Conservation (phyloP, 35 echinoderm and acorn worm genomes). For the Ophioderma brevispina region DNA sequence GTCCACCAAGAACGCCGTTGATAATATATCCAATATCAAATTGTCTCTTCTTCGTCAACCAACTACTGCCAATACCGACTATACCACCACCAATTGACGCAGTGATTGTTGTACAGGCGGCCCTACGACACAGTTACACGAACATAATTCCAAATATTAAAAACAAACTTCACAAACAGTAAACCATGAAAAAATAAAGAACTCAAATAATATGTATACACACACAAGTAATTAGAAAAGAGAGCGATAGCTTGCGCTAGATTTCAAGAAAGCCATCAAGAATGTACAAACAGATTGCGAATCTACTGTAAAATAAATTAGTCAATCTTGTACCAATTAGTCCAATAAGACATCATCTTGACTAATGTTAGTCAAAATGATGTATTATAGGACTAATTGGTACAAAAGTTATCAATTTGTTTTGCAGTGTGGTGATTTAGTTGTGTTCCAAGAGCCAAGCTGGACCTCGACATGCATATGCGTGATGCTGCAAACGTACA, state of each 20-base stretch:
- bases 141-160: not conserved
- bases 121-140: conserved; percentile 19
- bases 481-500: no score
- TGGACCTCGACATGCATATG: no score
- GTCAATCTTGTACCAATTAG: no score
- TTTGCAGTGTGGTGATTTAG: no score
- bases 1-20: conserved; percentile 74
- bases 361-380: no score
- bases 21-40: conserved; percentile 80
- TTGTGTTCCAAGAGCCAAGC: no score
- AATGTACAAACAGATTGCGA: no score
- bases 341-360: no score
- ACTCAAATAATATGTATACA: not conserved
- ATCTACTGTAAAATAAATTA: no score
- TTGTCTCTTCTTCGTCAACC: conserved; percentile 52
- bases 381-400: no score
- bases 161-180: not conserved
- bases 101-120: conserved; percentile 67
- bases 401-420: no score
- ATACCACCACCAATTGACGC: conserved; percentile 69
- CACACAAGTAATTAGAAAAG: not conserved
- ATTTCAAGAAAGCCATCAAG: not conserved
- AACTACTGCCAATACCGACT: conserved; percentile 52
- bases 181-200: conserved; percentile 16
- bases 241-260: not conserved